phyloP scores from a whole-genome alignment of 1,140 invertebrate species.

The Colletes gigas region DNA sequence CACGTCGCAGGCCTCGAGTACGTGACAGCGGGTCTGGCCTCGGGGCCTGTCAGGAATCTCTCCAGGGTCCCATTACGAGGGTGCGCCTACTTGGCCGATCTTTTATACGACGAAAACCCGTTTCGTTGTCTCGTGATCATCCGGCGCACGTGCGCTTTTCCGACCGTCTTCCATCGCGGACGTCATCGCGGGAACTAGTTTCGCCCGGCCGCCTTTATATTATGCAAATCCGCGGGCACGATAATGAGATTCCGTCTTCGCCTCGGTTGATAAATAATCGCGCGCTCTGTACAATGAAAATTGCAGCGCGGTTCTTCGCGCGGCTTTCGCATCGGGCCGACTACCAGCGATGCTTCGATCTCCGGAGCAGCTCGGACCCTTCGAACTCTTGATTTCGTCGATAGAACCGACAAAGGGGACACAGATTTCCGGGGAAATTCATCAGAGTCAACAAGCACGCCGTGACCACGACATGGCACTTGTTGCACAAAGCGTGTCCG shows the following conservation, averaged over 20 bases:
- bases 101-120: constrained; percentile 65
- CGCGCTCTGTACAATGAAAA: constrained; percentile 33
- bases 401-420: background rate
- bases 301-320: background rate
- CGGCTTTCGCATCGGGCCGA: background rate
- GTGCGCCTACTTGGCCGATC: constrained; percentile 65
- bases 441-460: constrained; percentile 22
- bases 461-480: constrained; percentile 63
- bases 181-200: constrained; percentile 25
- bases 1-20: constrained; percentile 55
- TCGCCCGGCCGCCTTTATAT: constrained; percentile 35
- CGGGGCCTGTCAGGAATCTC: constrained; percentile 67
- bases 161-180: constrained; percentile 25
- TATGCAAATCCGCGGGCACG: constrained; percentile 27
- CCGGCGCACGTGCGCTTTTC: constrained; percentile 36
- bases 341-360: background rate
- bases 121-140: constrained; percentile 52
- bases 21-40: constrained; percentile 61
- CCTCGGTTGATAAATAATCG: constrained; percentile 30
- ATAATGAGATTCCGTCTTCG: constrained; percentile 41
- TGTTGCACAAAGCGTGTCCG: constrained; percentile 63
- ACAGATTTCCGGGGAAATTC: constrained; percentile 43
- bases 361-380: too few species aligned
- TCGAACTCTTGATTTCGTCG: background rate
- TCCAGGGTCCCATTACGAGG: constrained; percentile 61